phyloP scores from a whole-genome alignment of 1,140 invertebrate species.

The Drosophila asahinai region DNA sequence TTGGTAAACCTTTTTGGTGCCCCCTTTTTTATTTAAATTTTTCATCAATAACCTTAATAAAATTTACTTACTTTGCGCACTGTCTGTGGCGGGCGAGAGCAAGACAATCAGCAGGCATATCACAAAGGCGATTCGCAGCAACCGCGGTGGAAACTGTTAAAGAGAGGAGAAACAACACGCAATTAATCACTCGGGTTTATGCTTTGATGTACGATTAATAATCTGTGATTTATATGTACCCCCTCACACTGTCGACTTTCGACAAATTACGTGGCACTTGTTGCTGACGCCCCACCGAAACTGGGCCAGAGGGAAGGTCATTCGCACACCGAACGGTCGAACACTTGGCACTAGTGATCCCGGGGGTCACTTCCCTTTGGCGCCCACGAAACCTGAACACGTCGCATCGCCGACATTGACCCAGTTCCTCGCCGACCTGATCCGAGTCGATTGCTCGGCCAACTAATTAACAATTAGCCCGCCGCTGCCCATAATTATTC shows the following conservation, averaged over 20 bases:
- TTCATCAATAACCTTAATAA: neutral
- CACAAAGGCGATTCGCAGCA: constrained; percentile 86
- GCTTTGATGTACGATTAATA: constrained; percentile 62
- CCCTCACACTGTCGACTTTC: constrained; percentile 48
- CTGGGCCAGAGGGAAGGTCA: constrained; percentile 40
- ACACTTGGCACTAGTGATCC: constrained; percentile 3
- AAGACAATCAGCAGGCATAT: constrained; percentile 86
- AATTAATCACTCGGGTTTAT: constrained; percentile 51
- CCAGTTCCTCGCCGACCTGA: constrained; percentile 57
- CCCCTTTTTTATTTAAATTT: neutral
- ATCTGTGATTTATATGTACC: constrained; percentile 61
- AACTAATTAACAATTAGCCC: constrained; percentile 77
- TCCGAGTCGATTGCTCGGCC: constrained; percentile 58
- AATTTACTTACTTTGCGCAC: constrained; percentile 86
- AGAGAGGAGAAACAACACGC: constrained; percentile 36
- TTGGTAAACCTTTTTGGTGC: constrained; percentile 40
- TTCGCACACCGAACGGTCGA: neutral
- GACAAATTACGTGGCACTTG: constrained; percentile 74
- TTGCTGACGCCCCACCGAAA: constrained; percentile 27
- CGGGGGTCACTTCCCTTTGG: constrained; percentile 38
- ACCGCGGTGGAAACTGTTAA: constrained; percentile 87
- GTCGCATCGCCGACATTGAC: constrained; percentile 66
- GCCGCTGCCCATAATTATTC: constrained; percentile 56
- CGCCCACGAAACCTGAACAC: constrained; percentile 43
- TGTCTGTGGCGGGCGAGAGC: constrained; percentile 86